Evolutionary conservation across 2,888 invertebrate species (phyloP).

Genomic region (Margaritifera margaritifera): DNA sequence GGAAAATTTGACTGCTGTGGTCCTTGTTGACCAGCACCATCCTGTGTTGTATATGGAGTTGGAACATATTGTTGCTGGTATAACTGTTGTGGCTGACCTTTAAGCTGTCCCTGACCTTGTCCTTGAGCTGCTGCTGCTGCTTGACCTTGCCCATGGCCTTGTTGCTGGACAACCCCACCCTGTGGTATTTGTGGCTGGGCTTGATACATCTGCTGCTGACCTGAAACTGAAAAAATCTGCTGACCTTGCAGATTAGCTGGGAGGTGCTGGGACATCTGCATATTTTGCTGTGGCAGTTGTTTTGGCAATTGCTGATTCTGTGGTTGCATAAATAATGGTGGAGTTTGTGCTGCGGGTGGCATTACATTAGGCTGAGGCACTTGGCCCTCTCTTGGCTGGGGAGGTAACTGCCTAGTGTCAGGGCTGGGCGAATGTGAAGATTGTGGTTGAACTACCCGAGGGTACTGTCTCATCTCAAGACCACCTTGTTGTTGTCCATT

Average conservation of each 20-base stretch:
- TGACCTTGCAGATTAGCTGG: neutral
- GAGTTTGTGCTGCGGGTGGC: neutral
- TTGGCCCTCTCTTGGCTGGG: neutral
- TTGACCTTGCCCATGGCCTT: neutral
- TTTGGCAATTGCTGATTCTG: slow-evolving; percentile 19
- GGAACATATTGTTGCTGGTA: slow-evolving; percentile 3
- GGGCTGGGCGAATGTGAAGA: no score
- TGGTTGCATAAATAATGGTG: slow-evolving; percentile 4
- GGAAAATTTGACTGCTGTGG: neutral
- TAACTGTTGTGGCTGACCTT: neutral
- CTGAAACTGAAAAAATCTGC: no score
- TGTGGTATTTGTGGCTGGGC: neutral
- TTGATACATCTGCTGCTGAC: no score
- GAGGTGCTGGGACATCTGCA: slow-evolving; percentile 61
- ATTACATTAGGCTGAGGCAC: slow-evolving; percentile 2
- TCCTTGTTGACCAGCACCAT: neutral
- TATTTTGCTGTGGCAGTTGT: slow-evolving; percentile 30
- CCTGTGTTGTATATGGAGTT: slow-evolving; percentile 2
- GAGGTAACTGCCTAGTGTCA: no score
- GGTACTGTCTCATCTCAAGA: no score
- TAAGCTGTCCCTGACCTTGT: slow-evolving; percentile 11
- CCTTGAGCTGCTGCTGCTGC: slow-evolving; percentile 7
- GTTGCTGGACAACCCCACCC: neutral
- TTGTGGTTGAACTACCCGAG: no score
- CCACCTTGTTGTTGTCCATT: no score